Evolutionary conservation across 1,140 invertebrate genomes (phyloP).

Genomic region (Drosophila bifasciata): DNA sequence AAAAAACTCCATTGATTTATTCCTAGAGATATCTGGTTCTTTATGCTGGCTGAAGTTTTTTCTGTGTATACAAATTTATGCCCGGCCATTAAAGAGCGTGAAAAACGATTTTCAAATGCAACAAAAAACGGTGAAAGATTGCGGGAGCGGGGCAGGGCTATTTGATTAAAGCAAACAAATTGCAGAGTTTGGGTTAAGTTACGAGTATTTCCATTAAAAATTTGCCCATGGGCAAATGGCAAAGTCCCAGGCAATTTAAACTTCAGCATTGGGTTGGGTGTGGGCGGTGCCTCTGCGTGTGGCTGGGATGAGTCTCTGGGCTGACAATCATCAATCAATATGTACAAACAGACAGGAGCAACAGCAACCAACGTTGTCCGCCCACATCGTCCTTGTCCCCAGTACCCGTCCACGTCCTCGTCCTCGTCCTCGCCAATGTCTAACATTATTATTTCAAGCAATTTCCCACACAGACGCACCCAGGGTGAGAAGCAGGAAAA

Average conservation of each 20-base stretch:
- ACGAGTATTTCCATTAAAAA: slow-evolving; percentile 73
- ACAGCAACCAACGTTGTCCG: slow-evolving; percentile 10
- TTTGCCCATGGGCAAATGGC: slow-evolving; percentile 58
- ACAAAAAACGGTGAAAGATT: slow-evolving; percentile 11
- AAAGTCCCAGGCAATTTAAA: slow-evolving; percentile 64
- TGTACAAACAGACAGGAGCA: slow-evolving; percentile 52
- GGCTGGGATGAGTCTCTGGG: slow-evolving; percentile 38
- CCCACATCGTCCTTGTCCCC: slow-evolving; percentile 1
- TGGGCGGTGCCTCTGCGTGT: slow-evolving; percentile 3
- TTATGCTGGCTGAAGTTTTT: not conserved
- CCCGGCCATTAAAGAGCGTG: slow-evolving; percentile 24
- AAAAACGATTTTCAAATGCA: slow-evolving; percentile 22
- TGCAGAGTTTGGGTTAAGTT: slow-evolving; percentile 51
- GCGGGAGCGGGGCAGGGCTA: no score
- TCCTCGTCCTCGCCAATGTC: slow-evolving; percentile 23
- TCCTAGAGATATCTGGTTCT: slow-evolving; percentile 11
- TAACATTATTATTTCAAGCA: slow-evolving; percentile 81
- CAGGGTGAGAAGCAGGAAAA: slow-evolving; percentile 33
- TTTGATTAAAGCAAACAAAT: slow-evolving; percentile 69
- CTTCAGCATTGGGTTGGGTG: slow-evolving; percentile 51
- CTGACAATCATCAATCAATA: slow-evolving; percentile 80
- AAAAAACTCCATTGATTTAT: slow-evolving; percentile 33
- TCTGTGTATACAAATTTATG: slow-evolving; percentile 12
- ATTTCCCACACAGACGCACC: slow-evolving; percentile 69
- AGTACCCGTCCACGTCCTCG: not conserved